These are phyloP conservation scores for Brienomyrus longianalis DNA, from an alignment of 2,113 vertebrate species.

Conservation along the genomic window DNA sequence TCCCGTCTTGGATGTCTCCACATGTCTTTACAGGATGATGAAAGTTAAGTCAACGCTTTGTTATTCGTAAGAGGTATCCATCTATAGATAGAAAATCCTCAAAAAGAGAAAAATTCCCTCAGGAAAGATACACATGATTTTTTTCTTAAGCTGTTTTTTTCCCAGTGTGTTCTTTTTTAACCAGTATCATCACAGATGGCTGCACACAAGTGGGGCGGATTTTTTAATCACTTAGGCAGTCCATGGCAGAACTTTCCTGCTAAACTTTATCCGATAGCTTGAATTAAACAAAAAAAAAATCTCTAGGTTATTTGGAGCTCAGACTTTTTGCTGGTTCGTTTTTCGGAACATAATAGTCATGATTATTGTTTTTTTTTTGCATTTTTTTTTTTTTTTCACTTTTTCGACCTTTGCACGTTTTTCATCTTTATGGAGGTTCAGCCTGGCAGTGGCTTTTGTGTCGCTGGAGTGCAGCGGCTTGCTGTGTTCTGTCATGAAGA, in stretches of 20 bases:
- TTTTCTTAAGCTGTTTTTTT: constrained; percentile 7
- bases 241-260: constrained; percentile 2
- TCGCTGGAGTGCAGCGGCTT: neutral
- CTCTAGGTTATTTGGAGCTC: neutral
- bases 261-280: constrained; percentile 3
- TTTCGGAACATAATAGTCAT: neutral
- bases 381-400: neutral
- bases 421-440: neutral
- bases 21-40: constrained; percentile 12
- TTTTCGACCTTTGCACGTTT: neutral
- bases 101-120: neutral
- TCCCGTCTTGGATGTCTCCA: constrained; percentile 8
- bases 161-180: constrained; percentile 4
- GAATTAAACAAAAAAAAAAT: neutral
- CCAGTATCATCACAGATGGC: constrained; percentile 10
- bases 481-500: neutral
- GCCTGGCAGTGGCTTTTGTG: neutral
- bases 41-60: constrained; percentile 18
- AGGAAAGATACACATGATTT: constrained; percentile 37
- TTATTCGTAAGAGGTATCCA: constrained; percentile 17
- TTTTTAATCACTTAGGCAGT: constrained; percentile 5
- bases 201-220: neutral
- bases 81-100: constrained; percentile 19
- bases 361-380: neutral
- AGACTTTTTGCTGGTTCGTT: neutral